Percentiles rank a stretch among this genome's conserved stretches.
Conservation (phyloP, 2,888 invertebrate species). For the Pseudococcus longispinus region DNA sequence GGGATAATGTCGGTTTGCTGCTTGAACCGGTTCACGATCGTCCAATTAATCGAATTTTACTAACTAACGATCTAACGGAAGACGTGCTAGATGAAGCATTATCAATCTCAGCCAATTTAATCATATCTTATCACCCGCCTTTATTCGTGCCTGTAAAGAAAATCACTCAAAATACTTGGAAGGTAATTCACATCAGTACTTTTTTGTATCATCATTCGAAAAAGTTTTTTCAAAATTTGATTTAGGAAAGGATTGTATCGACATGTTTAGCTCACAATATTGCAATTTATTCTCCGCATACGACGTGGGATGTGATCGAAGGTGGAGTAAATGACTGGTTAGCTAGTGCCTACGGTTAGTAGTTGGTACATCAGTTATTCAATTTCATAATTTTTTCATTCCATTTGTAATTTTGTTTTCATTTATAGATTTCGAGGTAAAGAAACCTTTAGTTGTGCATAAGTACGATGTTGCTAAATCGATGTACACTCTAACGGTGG, state of each 20-base stretch:
- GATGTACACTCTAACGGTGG: conserved; percentile 2
- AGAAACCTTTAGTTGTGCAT: not conserved
- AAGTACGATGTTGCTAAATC: not conserved
- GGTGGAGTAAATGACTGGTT: conserved; percentile 95
- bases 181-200: conserved; percentile 66
- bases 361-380: not conserved
- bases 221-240: conserved; percentile 30
- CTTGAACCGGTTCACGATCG: conserved; percentile 75
- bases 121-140: conserved; percentile 95
- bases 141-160: conserved; percentile 86
- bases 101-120: conserved; percentile 73
- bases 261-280: conserved; percentile 83
- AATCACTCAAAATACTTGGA: conserved; percentile 71
- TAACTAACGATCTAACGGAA: conserved; percentile 93
- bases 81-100: conserved; percentile 84
- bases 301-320: conserved; percentile 81
- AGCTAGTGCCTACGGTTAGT: conserved; percentile 70
- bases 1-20: conserved; percentile 95
- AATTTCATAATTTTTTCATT: not conserved
- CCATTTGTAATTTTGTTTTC: not conserved
- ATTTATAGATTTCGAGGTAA: not conserved
- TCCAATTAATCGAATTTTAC: conserved; percentile 71
- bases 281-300: conserved; percentile 92
- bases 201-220: not conserved
- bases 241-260: conserved; percentile 79